These are phyloP conservation scores for Drosophila cardini DNA, from an alignment of 1,140 invertebrate species.

Conservation along the genomic window DNA sequence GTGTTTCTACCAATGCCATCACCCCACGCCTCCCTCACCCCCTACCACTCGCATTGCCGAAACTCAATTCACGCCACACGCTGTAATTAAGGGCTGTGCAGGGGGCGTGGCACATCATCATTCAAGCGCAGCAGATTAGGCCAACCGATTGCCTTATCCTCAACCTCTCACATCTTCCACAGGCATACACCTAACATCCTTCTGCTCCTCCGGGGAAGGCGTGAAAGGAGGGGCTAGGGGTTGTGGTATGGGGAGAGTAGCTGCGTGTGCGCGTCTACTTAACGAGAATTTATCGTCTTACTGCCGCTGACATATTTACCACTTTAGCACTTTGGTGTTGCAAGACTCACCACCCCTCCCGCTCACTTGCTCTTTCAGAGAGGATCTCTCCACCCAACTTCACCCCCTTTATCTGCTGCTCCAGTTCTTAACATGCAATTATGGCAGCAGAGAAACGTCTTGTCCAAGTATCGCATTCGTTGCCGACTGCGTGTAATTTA, in stretches of 20 bases:
- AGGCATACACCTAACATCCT: too few relatives aligned
- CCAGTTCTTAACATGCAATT: slow-evolving; percentile 36
- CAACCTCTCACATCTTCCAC: neutral
- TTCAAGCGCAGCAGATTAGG: slow-evolving; percentile 80
- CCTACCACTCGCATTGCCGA: neutral
- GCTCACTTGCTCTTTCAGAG: slow-evolving; percentile 15
- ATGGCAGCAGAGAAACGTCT: slow-evolving; percentile 50
- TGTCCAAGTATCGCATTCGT: slow-evolving; percentile 38
- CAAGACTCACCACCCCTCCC: neutral
- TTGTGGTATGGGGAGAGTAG: slow-evolving; percentile 14
- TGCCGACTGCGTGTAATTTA: slow-evolving; percentile 72
- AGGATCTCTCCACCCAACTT: neutral
- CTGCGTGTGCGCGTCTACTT: slow-evolving; percentile 81
- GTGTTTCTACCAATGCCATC: slow-evolving; percentile 53
- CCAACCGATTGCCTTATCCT: slow-evolving; percentile 64
- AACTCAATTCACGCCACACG: slow-evolving; percentile 55
- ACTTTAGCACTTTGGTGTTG: slow-evolving; percentile 67
- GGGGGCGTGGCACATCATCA: slow-evolving; percentile 78
- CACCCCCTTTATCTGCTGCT: neutral
- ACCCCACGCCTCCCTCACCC: neutral
- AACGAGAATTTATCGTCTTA: slow-evolving; percentile 77
- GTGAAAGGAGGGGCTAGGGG: neutral
- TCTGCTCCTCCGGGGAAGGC: too few relatives aligned
- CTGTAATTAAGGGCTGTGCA: slow-evolving; percentile 76
- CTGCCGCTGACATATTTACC: slow-evolving; percentile 83